These are phyloP conservation scores for Gymnoscelis rufifasciata DNA, from an alignment of 2,888 invertebrate species.

Conservation along the genomic window DNA sequence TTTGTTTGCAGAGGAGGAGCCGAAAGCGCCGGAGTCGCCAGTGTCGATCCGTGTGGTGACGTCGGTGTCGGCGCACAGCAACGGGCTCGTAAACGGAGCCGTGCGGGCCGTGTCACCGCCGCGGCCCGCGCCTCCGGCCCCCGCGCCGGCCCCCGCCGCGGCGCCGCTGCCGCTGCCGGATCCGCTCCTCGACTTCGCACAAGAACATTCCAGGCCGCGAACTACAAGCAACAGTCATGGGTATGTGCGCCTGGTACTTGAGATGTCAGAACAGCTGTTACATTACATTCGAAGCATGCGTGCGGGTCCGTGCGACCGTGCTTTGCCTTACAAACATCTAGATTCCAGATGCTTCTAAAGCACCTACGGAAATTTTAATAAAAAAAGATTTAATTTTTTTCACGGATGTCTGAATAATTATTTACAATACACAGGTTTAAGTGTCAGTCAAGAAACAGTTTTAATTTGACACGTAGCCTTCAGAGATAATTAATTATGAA, in stretches of 20 bases:
- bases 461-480: neutral
- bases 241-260: constrained; percentile 64
- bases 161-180: constrained; percentile 48
- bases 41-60: constrained; percentile 65
- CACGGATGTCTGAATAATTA: neutral
- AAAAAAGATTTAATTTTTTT: neutral
- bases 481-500: neutral
- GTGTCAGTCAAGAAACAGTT: too few species aligned
- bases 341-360: neutral
- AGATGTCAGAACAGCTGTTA: constrained; percentile 62
- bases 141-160: constrained; percentile 35
- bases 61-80: constrained; percentile 52
- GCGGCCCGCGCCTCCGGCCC: constrained; percentile 28
- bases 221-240: constrained; percentile 70
- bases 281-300: neutral
- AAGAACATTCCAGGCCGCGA: constrained; percentile 77
- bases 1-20: constrained; percentile 74
- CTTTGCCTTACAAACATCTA: too few species aligned
- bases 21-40: constrained; percentile 60
- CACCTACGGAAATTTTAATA: neutral
- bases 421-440: neutral
- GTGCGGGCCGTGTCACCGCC: constrained; percentile 38
- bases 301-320: too few species aligned
- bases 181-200: constrained; percentile 66
- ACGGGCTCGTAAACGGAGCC: constrained; percentile 34